Base-by-base conservation (phyloP, 2,113 vertebrate genomes). In the Datnioides undecimradiatus region DNA sequence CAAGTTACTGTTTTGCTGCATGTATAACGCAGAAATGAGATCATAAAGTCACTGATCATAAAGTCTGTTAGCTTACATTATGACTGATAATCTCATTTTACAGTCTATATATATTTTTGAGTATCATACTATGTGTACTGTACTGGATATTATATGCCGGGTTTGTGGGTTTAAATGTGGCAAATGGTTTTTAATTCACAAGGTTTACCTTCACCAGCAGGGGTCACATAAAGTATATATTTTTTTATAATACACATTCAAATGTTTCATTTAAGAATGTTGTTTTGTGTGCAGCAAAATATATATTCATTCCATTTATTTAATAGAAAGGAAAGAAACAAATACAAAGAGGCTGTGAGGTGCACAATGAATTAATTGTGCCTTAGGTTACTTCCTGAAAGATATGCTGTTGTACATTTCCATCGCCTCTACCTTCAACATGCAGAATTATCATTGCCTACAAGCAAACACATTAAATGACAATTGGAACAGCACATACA, bases 21-120 rank as follows among this genome's bases (percentile, higher is more conserved):
- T 71, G 31, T 45, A 73, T 68, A 48, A 77, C 25, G 65, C 49
- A 67, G 57, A 76, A 83, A 84, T 73, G 0, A 76, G 73, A 85
- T 88, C 8, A 73, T 73, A 16, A 13, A 52, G 38, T 62, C 27
- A 45, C 29, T 59, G 16, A 68, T 77, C 48, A 55, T 57, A 62
- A 79, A 75, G 19, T 59, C 41, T 76, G 40, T 62, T 11, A 51
- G 36, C 67, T 62, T 23, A 23, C 48, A 82, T 59, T 73, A 54
- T 38, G 45, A 75, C 54, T 46, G 63, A 72, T 60, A 83, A 84
- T 74, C 36, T 76, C 3, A 46, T 79, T 0, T 68, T 17, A 69
- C 16, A 40, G 41, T 8, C 27, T 33, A 48, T 81, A 83, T 59
- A 49, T 76, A 6, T 12, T 52, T 73, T 46, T 8, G 17, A 71